These are phyloP conservation scores for Oryzias sinensis DNA, from an alignment of 2,797 vertebrate genomes.

Conservation along the genomic window DNA sequence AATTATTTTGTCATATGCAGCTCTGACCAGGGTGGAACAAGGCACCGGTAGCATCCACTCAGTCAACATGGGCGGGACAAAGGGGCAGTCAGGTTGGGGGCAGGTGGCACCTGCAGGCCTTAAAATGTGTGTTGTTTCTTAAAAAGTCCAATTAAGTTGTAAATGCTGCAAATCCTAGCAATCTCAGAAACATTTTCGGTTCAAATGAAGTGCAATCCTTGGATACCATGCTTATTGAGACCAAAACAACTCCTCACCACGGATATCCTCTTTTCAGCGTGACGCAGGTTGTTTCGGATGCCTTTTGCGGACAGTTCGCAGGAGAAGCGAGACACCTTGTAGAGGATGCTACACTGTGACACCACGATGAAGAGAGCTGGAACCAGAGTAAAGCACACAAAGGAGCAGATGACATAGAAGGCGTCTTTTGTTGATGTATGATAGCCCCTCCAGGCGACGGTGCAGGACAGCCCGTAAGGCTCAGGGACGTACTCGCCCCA, in stretches of 20 bases:
- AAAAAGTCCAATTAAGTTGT: too few species aligned
- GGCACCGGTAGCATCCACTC: too few species aligned
- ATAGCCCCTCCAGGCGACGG: conserved; percentile 70
- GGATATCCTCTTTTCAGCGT: conserved; percentile 58
- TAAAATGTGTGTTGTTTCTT: too few species aligned
- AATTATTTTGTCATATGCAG: too few species aligned
- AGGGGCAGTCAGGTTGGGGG: too few species aligned
- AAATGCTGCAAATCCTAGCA: too few species aligned
- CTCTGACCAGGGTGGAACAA: too few species aligned
- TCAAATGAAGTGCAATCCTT: neutral
- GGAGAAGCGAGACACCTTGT: conserved; percentile 60
- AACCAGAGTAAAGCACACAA: conserved; percentile 62
- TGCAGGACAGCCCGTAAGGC: conserved; percentile 76
- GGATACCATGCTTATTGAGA: neutral
- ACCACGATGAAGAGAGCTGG: conserved; percentile 65
- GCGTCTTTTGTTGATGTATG: conserved; percentile 69
- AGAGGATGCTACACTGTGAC: conserved; percentile 68
- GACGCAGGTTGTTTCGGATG: conserved; percentile 56
- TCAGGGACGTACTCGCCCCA: conserved; percentile 75
- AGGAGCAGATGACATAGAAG: conserved; percentile 71
- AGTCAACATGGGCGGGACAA: too few species aligned
- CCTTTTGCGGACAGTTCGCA: conserved; percentile 44
- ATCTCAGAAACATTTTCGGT: too few species aligned
- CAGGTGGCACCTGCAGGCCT: too few species aligned
- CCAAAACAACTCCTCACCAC: conserved; percentile 47